A percentile compares a stretch with the other conserved stretches of the same genome.
These are phyloP conservation scores for Mantis religiosa DNA, from an alignment of 2,888 invertebrate species.

Conservation along the genomic window DNA sequence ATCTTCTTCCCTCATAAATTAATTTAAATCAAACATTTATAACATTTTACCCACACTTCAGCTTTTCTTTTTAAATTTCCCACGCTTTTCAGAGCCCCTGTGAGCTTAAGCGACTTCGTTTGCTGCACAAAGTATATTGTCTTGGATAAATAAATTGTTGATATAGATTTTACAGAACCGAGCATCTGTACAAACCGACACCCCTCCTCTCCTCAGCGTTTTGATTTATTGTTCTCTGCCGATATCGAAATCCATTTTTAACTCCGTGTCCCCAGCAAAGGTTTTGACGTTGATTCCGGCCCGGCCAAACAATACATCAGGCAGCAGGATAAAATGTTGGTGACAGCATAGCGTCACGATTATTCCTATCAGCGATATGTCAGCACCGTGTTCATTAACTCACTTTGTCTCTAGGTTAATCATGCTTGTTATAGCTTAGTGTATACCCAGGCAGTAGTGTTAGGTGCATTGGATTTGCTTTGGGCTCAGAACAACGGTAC, in stretches of 20 bases:
- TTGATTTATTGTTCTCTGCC: neutral
- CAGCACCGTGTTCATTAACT: neutral
- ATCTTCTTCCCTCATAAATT: too few species aligned
- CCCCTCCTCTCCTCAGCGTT: neutral
- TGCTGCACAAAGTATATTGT: too few species aligned
- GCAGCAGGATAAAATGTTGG: neutral
- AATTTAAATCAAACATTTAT: too few species aligned
- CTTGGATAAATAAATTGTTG: neutral
- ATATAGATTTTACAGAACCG: neutral
- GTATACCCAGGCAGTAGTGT: too few species aligned
- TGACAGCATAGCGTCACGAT: neutral
- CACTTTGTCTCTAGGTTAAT: too few species aligned
- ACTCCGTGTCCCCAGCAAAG: neutral
- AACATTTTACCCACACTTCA: too few species aligned
- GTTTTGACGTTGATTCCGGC: neutral
- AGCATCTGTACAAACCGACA: neutral
- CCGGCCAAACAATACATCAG: neutral
- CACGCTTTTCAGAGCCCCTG: too few species aligned
- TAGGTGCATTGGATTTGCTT: too few species aligned
- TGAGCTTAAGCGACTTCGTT: too few species aligned
- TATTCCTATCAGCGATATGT: neutral
- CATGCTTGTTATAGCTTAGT: too few species aligned
- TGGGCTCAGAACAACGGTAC: too few species aligned
- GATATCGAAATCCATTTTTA: neutral
- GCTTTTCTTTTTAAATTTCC: too few species aligned